Base-by-base conservation (phyloP, 2,797 vertebrate species). In the Octomys mimax region DNA sequence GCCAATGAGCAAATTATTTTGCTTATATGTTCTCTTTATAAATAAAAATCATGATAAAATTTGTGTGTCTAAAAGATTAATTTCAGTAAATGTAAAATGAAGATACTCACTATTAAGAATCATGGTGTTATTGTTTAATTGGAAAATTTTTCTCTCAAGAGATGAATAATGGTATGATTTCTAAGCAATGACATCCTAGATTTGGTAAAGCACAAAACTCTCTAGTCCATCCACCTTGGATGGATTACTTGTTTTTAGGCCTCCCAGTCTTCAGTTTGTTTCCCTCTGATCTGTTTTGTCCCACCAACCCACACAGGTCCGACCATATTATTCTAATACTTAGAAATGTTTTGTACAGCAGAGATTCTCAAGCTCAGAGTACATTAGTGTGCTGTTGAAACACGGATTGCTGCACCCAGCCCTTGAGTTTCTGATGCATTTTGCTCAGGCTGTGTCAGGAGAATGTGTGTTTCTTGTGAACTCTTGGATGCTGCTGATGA, bases 1-100 rank as follows among this genome's bases (percentile, higher is more conserved):
- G 81, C 19, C 85, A 92, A 79, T 80, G 28, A 92, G 31, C 36
- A 70, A 79, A 84, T 81, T 87, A 78, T 83, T 92, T 92, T 82
- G 46, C 52, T 85, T 93, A 0, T 77, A 49, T 92, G 42, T 92
- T 71, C 54, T 64, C 73, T 61, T 87, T 26, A 46, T 54, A 1
- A 33, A 78, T 78, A 78, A 52, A 28, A 46, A 75, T 46, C 24
- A 75, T 75, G 42, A 85, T 62, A 87, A 92, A 88, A 82, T 87
- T 9, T 59, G 9, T 42, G 2, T 66, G 28, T 89, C 14, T 94
- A 71, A 91, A 80, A 79, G 14, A 90, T 28, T 28, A 36, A 46
- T 95, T 94, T 62, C 28, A 59, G 42, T 18, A 82, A 22, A 31
- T 24, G 62, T 64, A 90, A 92, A 62, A 77, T 71, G 78, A 92